phyloP scores from a whole-genome alignment of 1,140 invertebrate species.

The Wiebesia pumilae region DNA sequence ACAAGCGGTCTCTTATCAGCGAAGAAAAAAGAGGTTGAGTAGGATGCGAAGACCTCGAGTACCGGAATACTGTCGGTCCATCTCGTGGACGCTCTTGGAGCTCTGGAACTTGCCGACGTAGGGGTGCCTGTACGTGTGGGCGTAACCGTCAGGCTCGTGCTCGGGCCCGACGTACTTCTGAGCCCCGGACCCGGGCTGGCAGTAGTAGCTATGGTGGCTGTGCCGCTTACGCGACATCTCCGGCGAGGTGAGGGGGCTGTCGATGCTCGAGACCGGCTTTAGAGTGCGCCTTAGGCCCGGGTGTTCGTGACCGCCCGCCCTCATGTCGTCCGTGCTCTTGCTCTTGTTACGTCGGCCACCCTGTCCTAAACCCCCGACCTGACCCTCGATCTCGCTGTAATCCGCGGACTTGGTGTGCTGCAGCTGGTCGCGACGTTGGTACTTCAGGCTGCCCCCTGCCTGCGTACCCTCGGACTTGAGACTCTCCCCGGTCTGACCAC shows the following conservation, averaged over 20 bases:
- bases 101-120: constrained; percentile 74
- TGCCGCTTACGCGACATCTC: constrained; percentile 87
- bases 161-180: constrained; percentile 74
- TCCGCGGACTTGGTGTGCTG: constrained; percentile 85
- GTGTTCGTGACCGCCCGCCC: constrained; percentile 78
- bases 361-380: constrained; percentile 77
- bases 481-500: constrained; percentile 63
- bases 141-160: constrained; percentile 69
- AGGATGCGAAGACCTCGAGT: constrained; percentile 4
- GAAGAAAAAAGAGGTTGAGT: not conserved
- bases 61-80: constrained; percentile 70
- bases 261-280: constrained; percentile 91
- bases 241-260: constrained; percentile 90
- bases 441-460: constrained; percentile 82
- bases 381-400: constrained; percentile 84
- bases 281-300: constrained; percentile 94
- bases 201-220: constrained; percentile 77
- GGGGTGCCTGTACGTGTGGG: constrained; percentile 68
- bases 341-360: constrained; percentile 83
- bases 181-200: constrained; percentile 68
- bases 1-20: not conserved
- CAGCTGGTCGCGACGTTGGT: constrained; percentile 79
- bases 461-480: constrained; percentile 88
- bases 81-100: constrained; percentile 73
- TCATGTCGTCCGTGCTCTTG: constrained; percentile 92